Evolutionary conservation across 2,797 vertebrate genomes (phyloP).

Genomic region (Myotis findleyi): DNA sequence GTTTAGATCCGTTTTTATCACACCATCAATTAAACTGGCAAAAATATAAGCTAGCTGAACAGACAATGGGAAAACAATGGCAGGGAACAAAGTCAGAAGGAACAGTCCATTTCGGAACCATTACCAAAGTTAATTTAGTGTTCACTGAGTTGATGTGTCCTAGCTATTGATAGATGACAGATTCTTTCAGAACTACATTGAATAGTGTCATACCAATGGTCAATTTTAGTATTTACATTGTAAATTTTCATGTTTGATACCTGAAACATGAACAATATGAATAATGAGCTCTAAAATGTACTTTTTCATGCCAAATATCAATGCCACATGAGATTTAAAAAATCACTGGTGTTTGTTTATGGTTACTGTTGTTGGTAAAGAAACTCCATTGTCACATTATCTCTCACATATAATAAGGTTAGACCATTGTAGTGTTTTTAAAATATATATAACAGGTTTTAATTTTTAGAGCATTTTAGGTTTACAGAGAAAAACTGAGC

Average conservation of each 20-base stretch:
- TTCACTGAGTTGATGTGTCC: not conserved
- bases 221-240: not conserved
- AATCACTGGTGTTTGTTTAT: not conserved
- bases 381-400: not conserved
- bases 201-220: not conserved
- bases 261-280: not conserved
- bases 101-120: not conserved
- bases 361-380: not conserved
- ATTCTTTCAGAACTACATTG: not conserved
- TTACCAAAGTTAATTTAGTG: not conserved
- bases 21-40: not conserved
- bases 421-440: not conserved
- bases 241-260: not conserved
- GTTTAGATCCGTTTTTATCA: constrained; percentile 47
- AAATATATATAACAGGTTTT: not conserved
- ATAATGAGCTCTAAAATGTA: constrained; percentile 21
- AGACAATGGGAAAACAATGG: not conserved
- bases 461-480: not conserved
- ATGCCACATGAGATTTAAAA: not conserved
- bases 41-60: not conserved
- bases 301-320: not conserved
- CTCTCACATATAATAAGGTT: not conserved
- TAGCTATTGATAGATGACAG: not conserved
- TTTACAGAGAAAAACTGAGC: constrained; percentile 11
- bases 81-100: not conserved